Conservation (phyloP, 2,888 invertebrate species). For the Euzophera pinguis region DNA sequence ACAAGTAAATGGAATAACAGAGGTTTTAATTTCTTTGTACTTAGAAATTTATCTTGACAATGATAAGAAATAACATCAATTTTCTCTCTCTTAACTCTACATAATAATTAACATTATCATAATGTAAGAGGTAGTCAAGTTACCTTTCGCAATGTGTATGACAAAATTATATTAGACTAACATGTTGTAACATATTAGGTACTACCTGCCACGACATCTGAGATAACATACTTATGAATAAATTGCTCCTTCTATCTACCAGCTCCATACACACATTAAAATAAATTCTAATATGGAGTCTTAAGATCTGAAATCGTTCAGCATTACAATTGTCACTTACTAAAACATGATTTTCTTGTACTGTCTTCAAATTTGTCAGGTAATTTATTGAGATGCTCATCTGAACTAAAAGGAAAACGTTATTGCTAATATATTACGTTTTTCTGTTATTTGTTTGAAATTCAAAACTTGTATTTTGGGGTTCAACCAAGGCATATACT, state of each 20-base stretch:
- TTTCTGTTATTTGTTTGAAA: too few species aligned
- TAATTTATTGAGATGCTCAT: neutral
- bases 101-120: neutral
- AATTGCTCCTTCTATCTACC: conserved; percentile 12
- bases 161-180: conserved; percentile 15
- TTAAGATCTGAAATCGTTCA: neutral
- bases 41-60: too few species aligned
- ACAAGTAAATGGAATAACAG: too few species aligned
- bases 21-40: too few species aligned
- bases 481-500: too few species aligned
- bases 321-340: neutral
- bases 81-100: too few species aligned
- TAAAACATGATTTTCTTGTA: neutral
- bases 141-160: conserved; percentile 7
- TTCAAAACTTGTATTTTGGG: too few species aligned
- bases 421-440: neutral
- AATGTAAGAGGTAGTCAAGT: conserved; percentile 10
- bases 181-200: conserved; percentile 20
- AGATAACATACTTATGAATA: conserved; percentile 22
- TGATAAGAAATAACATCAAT: neutral
- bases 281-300: neutral
- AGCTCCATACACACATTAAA: neutral
- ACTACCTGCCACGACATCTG: conserved; percentile 15
- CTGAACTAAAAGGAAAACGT: neutral
- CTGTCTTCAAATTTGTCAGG: neutral